Conservation (phyloP, 1,140 invertebrate genomes). For the Chrysomallon squamiferum region DNA sequence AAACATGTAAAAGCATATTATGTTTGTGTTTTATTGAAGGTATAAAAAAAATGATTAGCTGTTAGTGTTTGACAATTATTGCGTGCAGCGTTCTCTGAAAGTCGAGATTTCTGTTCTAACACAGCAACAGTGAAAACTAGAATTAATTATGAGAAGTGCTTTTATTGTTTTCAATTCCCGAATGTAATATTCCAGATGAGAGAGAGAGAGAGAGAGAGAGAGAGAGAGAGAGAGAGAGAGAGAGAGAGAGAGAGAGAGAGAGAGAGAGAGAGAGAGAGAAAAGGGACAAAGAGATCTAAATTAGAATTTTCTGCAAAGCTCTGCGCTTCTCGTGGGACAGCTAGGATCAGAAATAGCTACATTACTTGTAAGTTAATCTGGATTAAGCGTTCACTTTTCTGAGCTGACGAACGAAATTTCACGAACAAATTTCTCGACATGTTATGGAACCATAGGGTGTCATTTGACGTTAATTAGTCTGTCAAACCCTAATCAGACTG, state of each 20-base stretch:
- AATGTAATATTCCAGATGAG: too few relatives aligned
- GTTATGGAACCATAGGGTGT: background rate
- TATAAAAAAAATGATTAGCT: too few relatives aligned
- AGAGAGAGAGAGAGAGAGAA: constrained; percentile 15
- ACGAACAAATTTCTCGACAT: background rate
- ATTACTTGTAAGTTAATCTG: background rate
- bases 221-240: constrained; percentile 19
- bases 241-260: constrained; percentile 16
- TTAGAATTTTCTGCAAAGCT: background rate
- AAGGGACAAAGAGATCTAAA: background rate
- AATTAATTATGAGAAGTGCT: too few relatives aligned
- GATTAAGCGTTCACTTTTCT: background rate
- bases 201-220: constrained; percentile 12
- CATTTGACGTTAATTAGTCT: background rate
- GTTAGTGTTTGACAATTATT: too few relatives aligned
- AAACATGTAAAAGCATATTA: too few relatives aligned
- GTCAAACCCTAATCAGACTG: too few relatives aligned
- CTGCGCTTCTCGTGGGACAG: background rate
- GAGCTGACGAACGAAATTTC: too few relatives aligned
- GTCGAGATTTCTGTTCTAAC: too few relatives aligned
- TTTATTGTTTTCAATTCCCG: too few relatives aligned
- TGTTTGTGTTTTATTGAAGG: too few relatives aligned
- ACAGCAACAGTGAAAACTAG: too few relatives aligned
- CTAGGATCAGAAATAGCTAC: background rate
- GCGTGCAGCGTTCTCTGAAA: too few relatives aligned